Base-by-base conservation (phyloP, 2,888 invertebrate species). In the Sinohyriopsis cumingii region DNA sequence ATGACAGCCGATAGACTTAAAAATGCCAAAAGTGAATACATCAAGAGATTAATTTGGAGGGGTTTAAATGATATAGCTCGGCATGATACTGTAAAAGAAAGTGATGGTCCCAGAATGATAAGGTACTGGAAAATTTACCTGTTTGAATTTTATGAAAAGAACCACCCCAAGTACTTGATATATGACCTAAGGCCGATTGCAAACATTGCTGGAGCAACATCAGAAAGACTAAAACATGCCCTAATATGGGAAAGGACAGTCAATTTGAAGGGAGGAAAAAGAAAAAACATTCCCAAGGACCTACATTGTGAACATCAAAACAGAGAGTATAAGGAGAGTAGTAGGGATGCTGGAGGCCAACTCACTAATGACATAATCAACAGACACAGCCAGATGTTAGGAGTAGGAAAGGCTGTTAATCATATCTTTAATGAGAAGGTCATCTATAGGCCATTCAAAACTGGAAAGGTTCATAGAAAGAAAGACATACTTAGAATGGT, bases 11-110 rank as follows among this genome's bases (percentile, higher is more conserved):
- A 69, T 18, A 69, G 54, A 59, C 59, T 64, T 33, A 59, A 25
- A n/a, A 64, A 64, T 59, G 7, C n/a, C 19, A 70, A 64, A 56
- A 64, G 60, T 20, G 71, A 71, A 64, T 64, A 71, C 59, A 60
- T 57, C 7, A 33, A 64, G 25, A 9, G 60, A n/a, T 33, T 71
- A 22, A n/a, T 67, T 6, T 71, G 59, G 67, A 60, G 61, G 22
- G 61, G 69, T 22, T 45, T 69, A 9, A 65, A 65, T 45, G 59
- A 69, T 54, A 67, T 63, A 19, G 67, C 56, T 19, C 22, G 67
- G 12, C 67, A 67, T 68, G 68, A 71, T 68, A 65, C 71, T 24
- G 63, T 65, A 7, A 68, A 63, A 33, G 67, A 71, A 61, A 71
- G 68, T 64, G 71, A 71, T 71, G 67, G 67, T 19, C 5, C 24